Percentiles rank a stretch among this genome's conserved stretches.
Conservation (phyloP, 1,140 invertebrate species). For the Papilio dardanus region DNA sequence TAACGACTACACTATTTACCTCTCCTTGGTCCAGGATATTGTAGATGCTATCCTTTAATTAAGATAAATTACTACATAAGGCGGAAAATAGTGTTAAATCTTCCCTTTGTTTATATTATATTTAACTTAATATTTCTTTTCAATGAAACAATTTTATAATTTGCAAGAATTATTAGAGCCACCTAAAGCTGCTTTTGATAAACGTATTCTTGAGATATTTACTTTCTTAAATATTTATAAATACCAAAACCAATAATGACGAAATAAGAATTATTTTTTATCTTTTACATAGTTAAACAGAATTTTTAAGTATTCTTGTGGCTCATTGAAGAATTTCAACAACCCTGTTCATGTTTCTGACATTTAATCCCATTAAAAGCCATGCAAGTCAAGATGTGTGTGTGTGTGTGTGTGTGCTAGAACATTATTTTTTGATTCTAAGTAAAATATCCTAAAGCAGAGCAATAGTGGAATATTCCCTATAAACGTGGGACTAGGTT, state of each 20-base stretch:
- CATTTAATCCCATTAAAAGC: too few species aligned
- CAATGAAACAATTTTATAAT: background rate
- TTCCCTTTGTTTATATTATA: background rate
- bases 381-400: too few species aligned
- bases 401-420: too few species aligned
- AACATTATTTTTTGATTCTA: background rate
- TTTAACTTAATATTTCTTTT: background rate
- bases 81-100: background rate
- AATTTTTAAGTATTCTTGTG: too few species aligned
- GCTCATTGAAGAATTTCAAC: too few species aligned
- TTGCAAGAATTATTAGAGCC: background rate
- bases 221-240: too few species aligned
- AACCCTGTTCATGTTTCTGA: too few species aligned
- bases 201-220: too few species aligned
- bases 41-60: background rate
- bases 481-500: slow-evolving; percentile 46
- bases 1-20: background rate
- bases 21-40: background rate
- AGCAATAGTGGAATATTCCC: slow-evolving; percentile 40
- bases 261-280: too few species aligned
- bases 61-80: background rate
- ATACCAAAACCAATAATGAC: too few species aligned
- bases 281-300: too few species aligned
- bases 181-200: too few species aligned
- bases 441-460: background rate